Percentiles rank a stretch among this genome's conserved stretches.
phyloP scores from a whole-genome alignment of 2,113 vertebrate genomes.

The Paratilapia polleni region DNA sequence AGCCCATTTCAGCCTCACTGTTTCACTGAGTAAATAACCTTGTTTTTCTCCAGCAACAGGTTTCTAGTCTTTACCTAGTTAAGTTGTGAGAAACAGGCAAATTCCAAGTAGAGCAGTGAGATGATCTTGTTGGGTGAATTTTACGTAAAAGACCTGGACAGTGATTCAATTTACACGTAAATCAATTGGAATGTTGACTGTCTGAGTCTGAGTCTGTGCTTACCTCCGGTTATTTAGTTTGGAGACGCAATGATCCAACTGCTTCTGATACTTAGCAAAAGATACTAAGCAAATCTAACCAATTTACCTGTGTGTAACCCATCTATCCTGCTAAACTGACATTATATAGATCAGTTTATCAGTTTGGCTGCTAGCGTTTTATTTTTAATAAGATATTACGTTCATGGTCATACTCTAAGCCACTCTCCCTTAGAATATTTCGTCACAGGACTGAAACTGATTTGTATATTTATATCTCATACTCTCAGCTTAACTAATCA shows the following conservation, averaged over 20 bases:
- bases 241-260: background rate
- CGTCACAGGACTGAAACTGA: background rate
- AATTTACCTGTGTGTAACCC: background rate
- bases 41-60: constrained; percentile 15
- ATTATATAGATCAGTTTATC: background rate
- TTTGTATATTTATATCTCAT: background rate
- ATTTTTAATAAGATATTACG: background rate
- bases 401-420: background rate
- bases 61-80: background rate
- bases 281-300: too few relatives aligned
- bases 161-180: constrained; percentile 11
- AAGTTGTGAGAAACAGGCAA: background rate
- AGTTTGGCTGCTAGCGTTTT: background rate
- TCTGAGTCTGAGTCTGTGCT: background rate
- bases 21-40: constrained; percentile 11
- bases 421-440: background rate
- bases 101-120: background rate
- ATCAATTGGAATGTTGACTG: background rate
- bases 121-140: constrained; percentile 5
- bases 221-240: background rate
- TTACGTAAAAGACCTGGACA: background rate
- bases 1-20: background rate
- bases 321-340: background rate
- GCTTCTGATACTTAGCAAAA: background rate
- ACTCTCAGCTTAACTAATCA: background rate